These are phyloP conservation scores for Scaptodrosophila latifasciaeformis DNA, from an alignment of 2,888 invertebrate genomes.

Conservation along the genomic window DNA sequence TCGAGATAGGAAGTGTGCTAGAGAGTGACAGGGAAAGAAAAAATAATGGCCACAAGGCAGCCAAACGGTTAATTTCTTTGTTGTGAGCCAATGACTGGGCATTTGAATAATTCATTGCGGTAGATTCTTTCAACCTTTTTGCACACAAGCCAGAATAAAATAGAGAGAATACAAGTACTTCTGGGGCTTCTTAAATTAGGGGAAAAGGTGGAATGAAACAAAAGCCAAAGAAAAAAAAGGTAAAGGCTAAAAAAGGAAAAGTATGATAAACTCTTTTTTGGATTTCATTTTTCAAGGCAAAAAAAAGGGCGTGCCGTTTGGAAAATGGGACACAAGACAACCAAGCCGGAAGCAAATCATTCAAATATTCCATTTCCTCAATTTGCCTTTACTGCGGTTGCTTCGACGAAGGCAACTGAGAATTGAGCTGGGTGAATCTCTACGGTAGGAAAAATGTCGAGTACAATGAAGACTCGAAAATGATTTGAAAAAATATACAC, in stretches of 20 bases:
- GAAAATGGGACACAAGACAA: constrained; percentile 4
- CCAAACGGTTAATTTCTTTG: constrained; percentile 7
- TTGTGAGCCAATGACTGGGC: constrained; percentile 9
- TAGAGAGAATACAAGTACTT: no score
- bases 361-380: constrained; percentile 61
- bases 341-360: constrained; percentile 55
- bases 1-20: neutral
- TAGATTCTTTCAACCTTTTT: neutral
- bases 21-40: no score
- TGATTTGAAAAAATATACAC: no score
- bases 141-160: no score
- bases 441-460: no score
- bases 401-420: constrained; percentile 6
- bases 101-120: constrained; percentile 6
- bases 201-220: neutral
- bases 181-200: constrained; percentile 4
- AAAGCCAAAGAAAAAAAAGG: neutral
- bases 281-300: constrained; percentile 18
- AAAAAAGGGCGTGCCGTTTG: neutral
- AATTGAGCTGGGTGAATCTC: no score
- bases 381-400: constrained; percentile 32
- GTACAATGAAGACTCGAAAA: no score
- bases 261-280: constrained; percentile 26
- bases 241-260: constrained; percentile 15
- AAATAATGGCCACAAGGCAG: no score